Conservation (phyloP, 2,888 invertebrate genomes). For the Coenonympha glycerion region DNA sequence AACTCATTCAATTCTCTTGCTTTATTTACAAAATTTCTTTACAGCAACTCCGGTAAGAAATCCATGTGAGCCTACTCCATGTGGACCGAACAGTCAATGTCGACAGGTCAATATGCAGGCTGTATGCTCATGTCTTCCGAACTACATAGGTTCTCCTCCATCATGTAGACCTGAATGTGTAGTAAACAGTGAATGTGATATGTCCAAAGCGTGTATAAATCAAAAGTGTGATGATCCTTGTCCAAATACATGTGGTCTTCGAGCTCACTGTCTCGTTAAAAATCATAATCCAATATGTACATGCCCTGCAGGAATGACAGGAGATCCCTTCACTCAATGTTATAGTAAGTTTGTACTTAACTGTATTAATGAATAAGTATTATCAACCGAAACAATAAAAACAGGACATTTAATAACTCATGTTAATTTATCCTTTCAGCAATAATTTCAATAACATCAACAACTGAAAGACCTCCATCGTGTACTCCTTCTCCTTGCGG, state of each 20-base stretch:
- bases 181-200: slow-evolving; percentile 89
- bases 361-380: background rate
- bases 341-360: slow-evolving; percentile 76
- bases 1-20: no score
- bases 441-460: slow-evolving; percentile 51
- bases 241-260: slow-evolving; percentile 89
- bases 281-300: slow-evolving; percentile 93
- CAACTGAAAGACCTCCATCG: slow-evolving; percentile 82
- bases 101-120: slow-evolving; percentile 86
- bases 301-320: slow-evolving; percentile 88
- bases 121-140: slow-evolving; percentile 88
- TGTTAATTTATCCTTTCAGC: background rate
- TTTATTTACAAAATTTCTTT: slow-evolving; percentile 14
- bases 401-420: background rate
- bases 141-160: slow-evolving; percentile 86
- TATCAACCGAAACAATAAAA: background rate
- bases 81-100: slow-evolving; percentile 91
- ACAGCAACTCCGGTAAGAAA: slow-evolving; percentile 73
- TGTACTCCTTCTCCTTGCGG: slow-evolving; percentile 90
- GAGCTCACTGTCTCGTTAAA: slow-evolving; percentile 87
- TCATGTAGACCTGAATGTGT: slow-evolving; percentile 89
- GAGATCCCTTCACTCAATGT: slow-evolving; percentile 90
- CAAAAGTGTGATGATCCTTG: slow-evolving; percentile 92
- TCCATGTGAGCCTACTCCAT: slow-evolving; percentile 89
- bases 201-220: slow-evolving; percentile 88